Conservation (phyloP, 2,113 vertebrate species). For the Sminthopsis crassicaudata region DNA sequence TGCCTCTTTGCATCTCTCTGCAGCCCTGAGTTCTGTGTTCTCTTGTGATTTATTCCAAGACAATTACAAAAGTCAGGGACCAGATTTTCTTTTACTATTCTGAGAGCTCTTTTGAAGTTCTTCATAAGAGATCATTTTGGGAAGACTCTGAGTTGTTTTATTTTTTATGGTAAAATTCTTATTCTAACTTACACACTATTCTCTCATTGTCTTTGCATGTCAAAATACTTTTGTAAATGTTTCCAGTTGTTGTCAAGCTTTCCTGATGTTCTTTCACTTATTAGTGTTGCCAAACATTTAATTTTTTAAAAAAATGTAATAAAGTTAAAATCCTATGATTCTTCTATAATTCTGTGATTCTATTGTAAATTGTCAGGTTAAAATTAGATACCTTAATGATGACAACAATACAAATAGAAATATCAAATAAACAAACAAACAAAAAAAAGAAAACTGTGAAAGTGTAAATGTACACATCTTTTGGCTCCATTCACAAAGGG, state of each 20-base stretch:
- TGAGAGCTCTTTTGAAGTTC: constrained; percentile 48
- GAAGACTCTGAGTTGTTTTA: constrained; percentile 35
- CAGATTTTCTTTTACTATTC: constrained; percentile 51
- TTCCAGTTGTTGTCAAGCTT: not conserved
- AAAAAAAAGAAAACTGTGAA: not conserved
- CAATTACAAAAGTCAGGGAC: constrained; percentile 24
- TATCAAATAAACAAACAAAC: constrained; percentile 4
- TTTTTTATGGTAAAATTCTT: constrained; percentile 7
- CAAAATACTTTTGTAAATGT: not conserved
- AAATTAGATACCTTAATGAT: constrained; percentile 7
- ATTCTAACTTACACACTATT: constrained; percentile 23
- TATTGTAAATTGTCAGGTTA: constrained; percentile 38
- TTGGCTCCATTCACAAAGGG: not conserved
- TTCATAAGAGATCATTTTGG: constrained; percentile 31
- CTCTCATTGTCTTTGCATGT: constrained; percentile 1
- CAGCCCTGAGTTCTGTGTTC: not conserved
- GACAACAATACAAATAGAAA: not conserved
- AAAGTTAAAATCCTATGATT: not conserved
- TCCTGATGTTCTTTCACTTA: not conserved
- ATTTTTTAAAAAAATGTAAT: not conserved
- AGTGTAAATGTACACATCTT: not conserved
- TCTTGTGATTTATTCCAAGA: constrained; percentile 36
- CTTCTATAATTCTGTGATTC: constrained; percentile 19
- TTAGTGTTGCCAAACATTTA: not conserved
- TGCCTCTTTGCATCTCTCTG: not conserved